Evolutionary conservation across 1,140 invertebrate genomes (phyloP).

Genomic region (Samia ricini): DNA sequence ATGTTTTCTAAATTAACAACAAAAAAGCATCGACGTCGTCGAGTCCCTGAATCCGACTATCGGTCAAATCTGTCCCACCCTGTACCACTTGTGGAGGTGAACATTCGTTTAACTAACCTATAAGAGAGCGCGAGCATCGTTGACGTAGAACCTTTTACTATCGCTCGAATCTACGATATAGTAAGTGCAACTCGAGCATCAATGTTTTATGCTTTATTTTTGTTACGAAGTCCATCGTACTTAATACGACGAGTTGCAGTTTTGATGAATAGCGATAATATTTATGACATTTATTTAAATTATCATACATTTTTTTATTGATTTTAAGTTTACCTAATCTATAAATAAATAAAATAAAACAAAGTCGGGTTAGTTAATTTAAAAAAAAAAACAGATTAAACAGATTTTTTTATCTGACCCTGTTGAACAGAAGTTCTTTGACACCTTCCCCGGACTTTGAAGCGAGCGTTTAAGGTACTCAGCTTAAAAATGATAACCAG

Average conservation of each 20-base stretch:
- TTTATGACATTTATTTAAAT: conserved; percentile 8
- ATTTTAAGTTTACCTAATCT: neutral
- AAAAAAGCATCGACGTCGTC: conserved; percentile 17
- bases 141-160: conserved; percentile 28
- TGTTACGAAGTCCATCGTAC: conserved; percentile 24
- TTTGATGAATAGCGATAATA: conserved; percentile 2
- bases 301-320: neutral
- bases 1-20: conserved; percentile 21
- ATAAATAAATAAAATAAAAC: too few relatives aligned
- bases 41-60: conserved; percentile 27
- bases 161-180: conserved; percentile 21
- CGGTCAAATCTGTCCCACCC: conserved; percentile 47
- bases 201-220: conserved; percentile 32
- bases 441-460: too few relatives aligned
- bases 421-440: too few relatives aligned
- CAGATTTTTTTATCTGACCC: too few relatives aligned
- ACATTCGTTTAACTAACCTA: conserved; percentile 45
- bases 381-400: too few relatives aligned
- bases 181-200: conserved; percentile 30
- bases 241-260: conserved; percentile 10
- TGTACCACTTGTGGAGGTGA: conserved; percentile 39
- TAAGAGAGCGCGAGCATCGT: conserved; percentile 20
- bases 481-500: too few relatives aligned
- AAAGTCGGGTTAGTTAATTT: too few relatives aligned
- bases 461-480: too few relatives aligned